Evolutionary conservation across 2,888 invertebrate species (phyloP).

Genomic region (Netelia virgata): DNA sequence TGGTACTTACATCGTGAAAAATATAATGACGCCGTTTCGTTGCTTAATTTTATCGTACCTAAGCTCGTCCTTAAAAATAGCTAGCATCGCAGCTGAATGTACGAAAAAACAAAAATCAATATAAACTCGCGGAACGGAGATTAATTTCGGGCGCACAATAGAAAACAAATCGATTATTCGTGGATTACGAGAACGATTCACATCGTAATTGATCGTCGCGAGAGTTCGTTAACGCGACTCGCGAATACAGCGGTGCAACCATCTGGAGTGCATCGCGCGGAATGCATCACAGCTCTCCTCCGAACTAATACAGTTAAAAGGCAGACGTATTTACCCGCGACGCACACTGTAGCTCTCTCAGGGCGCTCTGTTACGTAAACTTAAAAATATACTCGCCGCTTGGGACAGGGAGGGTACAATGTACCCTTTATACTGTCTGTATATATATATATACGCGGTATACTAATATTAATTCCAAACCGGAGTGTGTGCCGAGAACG

Average conservation of each 20-base stretch:
- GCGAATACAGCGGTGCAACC: slow-evolving; percentile 5
- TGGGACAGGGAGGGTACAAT: not conserved
- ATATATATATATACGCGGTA: too few relatives aligned
- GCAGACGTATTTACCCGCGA: slow-evolving; percentile 2
- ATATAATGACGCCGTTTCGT: slow-evolving; percentile 6
- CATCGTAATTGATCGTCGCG: not conserved
- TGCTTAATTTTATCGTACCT: slow-evolving; percentile 4
- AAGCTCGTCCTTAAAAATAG: not conserved
- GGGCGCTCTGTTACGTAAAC: slow-evolving; percentile 59
- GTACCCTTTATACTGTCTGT: too few relatives aligned
- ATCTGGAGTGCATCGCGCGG: slow-evolving; percentile 33
- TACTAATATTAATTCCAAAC: too few relatives aligned
- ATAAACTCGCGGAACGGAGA: too few relatives aligned
- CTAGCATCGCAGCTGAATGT: not conserved
- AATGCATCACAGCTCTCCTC: slow-evolving; percentile 36
- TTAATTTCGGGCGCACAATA: too few relatives aligned
- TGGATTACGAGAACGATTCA: not conserved
- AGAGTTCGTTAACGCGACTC: slow-evolving; percentile 12
- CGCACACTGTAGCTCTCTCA: not conserved
- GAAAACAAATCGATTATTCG: too few relatives aligned
- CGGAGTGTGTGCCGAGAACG: too few relatives aligned
- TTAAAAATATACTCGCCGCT: slow-evolving; percentile 49
- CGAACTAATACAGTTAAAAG: not conserved
- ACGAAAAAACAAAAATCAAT: too few relatives aligned
- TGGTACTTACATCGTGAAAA: slow-evolving; percentile 27